Conservation (phyloP, 2,888 invertebrate genomes). For the Melinaea menophilus region DNA sequence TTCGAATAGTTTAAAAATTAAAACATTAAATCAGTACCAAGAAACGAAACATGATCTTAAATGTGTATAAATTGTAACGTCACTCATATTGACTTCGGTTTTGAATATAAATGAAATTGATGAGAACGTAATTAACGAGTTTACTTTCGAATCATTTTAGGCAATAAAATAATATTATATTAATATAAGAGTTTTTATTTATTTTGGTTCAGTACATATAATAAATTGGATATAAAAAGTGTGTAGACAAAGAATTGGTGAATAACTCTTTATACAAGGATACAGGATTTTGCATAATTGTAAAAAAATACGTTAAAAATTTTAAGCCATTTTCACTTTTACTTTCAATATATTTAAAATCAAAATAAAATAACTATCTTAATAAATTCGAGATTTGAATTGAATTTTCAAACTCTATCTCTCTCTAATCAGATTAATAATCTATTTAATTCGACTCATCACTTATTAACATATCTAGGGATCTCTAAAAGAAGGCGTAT, state of each 20-base stretch:
- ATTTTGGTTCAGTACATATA: constrained; percentile 8
- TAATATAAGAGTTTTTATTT: neutral
- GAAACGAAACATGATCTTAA: constrained; percentile 17
- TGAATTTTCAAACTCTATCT: no score
- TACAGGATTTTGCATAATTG: no score
- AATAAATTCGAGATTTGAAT: no score
- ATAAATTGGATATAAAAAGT: neutral
- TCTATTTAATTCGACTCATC: no score
- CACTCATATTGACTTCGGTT: constrained; percentile 49
- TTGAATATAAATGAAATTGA: constrained; percentile 60
- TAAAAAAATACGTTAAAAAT: no score
- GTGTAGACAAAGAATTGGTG: no score
- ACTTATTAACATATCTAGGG: constrained; percentile 11
- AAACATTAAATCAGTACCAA: constrained; percentile 35
- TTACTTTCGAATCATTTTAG: constrained; percentile 67
- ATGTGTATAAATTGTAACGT: constrained; percentile 52
- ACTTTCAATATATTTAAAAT: no score
- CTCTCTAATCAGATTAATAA: no score
- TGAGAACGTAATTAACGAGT: constrained; percentile 66
- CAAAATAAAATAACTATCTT: no score
- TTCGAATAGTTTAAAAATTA: constrained; percentile 48
- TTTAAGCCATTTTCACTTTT: no score
- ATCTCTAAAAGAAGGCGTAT: constrained; percentile 25
- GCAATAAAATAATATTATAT: constrained; percentile 33
- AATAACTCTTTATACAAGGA: no score